Evolutionary conservation across 2,113 vertebrate genomes (phyloP).

Genomic region (Salvelinus namaycush): DNA sequence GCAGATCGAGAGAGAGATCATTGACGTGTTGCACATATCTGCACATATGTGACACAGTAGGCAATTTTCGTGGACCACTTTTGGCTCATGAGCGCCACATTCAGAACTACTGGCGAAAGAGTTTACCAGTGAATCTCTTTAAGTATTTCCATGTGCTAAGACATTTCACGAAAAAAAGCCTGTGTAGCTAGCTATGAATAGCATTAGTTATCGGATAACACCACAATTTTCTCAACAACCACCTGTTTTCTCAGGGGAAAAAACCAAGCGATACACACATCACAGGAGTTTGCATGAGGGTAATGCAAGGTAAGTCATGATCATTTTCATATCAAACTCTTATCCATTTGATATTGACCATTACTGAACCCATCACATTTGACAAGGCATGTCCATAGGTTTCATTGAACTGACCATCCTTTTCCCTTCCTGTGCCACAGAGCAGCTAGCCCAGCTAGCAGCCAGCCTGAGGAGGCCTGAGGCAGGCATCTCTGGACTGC

Average conservation of each 20-base stretch:
- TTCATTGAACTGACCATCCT: background rate
- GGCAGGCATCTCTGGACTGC: constrained; percentile 82
- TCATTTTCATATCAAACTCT: constrained; percentile 1
- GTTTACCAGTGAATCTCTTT: no score
- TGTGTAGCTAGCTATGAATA: no score
- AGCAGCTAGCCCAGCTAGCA: constrained; percentile 91
- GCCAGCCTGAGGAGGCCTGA: constrained; percentile 89
- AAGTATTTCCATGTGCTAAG: no score
- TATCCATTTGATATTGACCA: background rate
- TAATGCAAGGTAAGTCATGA: constrained; percentile 88
- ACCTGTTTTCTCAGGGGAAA: constrained; percentile 82
- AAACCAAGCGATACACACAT: constrained; percentile 87
- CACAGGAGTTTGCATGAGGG: constrained; percentile 94
- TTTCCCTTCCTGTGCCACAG: constrained; percentile 70
- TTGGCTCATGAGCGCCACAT: no score
- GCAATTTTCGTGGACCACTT: no score
- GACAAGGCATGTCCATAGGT: background rate
- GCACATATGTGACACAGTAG: no score
- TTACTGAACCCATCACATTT: background rate
- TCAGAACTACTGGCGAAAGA: no score
- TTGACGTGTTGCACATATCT: no score
- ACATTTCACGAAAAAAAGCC: no score
- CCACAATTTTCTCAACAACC: background rate
- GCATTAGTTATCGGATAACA: no score
- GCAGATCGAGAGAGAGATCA: no score